Percentiles rank a stretch among this genome's conserved stretches.
Evolutionary conservation across 92 coral and sea anemone species (phyloP).

Genomic region (Pocillopora meandrina): DNA sequence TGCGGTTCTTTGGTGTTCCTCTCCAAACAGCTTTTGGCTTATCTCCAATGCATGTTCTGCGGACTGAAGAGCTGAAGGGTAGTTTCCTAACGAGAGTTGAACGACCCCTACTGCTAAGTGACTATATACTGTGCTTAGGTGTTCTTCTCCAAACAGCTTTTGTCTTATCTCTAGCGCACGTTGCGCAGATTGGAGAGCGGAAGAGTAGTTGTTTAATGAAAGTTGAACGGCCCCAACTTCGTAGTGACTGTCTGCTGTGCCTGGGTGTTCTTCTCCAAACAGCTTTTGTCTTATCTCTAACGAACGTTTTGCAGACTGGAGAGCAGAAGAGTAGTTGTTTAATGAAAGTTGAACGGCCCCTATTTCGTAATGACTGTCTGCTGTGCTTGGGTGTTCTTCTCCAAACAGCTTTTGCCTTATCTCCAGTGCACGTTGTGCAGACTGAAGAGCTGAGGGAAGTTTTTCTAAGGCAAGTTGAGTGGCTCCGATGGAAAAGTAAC

Average conservation of each 20-base stretch:
- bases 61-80: slow-evolving; percentile 11
- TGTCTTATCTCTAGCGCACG: background rate
- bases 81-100: background rate
- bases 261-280: slow-evolving; percentile 16
- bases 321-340: background rate
- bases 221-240: background rate
- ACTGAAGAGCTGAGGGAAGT: too few relatives aligned
- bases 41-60: background rate
- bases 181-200: background rate
- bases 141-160: slow-evolving; percentile 15
- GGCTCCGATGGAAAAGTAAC: too few relatives aligned
- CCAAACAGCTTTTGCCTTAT: too few relatives aligned
- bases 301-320: background rate
- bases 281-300: background rate
- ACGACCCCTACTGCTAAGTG: background rate
- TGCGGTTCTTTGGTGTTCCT: slow-evolving; percentile 12
- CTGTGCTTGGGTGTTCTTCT: too few relatives aligned
- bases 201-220: background rate
- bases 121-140: slow-evolving; percentile 5
- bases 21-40: too few relatives aligned
- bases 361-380: background rate
- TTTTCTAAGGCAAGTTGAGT: too few relatives aligned
- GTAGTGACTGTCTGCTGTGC: slow-evolving; percentile 1
- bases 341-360: background rate
- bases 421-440: too few relatives aligned